Percentiles rank a stretch among this genome's conserved stretches.
These are phyloP conservation scores for Pseudorhiza aurosa DNA, from an alignment of 30 jellyfish, hydroid and myxozoan genomes.

Conservation along the genomic window DNA sequence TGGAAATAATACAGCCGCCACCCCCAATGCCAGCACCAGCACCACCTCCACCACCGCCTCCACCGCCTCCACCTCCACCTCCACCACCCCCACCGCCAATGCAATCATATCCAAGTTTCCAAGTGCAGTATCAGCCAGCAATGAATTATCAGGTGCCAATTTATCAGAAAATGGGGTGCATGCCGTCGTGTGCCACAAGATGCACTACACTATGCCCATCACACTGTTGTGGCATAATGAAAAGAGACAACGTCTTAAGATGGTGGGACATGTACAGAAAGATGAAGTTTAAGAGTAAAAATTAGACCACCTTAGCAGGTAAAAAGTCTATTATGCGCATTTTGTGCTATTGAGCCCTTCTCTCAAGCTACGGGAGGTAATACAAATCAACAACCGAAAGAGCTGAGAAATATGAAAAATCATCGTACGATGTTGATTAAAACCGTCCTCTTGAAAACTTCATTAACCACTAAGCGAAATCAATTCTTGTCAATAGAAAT, in stretches of 20 bases:
- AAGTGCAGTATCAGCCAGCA: constrained; percentile 32
- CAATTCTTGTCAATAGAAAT: too few species aligned
- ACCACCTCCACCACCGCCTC: constrained; percentile 47
- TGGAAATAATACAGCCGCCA: constrained; percentile 28
- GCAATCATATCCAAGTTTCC: constrained; percentile 31
- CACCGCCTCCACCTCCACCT: constrained; percentile 50
- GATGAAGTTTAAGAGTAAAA: constrained; percentile 17
- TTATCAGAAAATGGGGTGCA: constrained; percentile 48
- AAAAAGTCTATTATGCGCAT: too few species aligned
- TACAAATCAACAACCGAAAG: too few species aligned
- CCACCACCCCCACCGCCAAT: constrained; percentile 5
- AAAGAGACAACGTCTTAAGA: constrained; percentile 65
- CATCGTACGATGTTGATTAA: too few species aligned
- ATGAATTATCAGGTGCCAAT: constrained; percentile 36
- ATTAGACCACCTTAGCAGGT: too few species aligned
- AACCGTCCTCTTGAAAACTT: too few species aligned
- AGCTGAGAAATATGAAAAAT: too few species aligned
- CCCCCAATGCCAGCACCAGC: constrained; percentile 39
- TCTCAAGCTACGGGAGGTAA: too few species aligned
- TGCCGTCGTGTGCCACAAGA: constrained; percentile 62
- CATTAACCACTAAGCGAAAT: too few species aligned
- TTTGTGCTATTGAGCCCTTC: too few species aligned
- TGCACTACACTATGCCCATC: constrained; percentile 73
- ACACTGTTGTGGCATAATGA: constrained; percentile 87
- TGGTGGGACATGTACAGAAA: constrained; percentile 70